Base-by-base conservation (phyloP, 2,888 invertebrate species). In the Chrysopilus asiliformis region DNA sequence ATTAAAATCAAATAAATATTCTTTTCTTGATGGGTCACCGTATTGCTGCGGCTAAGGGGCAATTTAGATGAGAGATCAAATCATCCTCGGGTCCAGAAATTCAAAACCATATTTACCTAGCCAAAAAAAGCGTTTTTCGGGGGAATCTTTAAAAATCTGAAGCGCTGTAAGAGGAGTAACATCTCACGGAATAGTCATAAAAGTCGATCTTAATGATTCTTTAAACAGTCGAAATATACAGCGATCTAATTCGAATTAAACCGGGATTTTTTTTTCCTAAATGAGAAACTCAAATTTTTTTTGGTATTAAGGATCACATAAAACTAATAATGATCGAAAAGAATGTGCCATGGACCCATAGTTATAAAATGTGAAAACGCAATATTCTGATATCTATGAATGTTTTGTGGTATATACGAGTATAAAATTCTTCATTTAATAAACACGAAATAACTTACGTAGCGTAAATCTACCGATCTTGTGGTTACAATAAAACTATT, bases 1-100 rank as follows among this genome's bases (percentile, higher is more conserved):
- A 38, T 38, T 38, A 38, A 38, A 38, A 38, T 33, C 38, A 29
- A 38, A 38, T 38, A 38, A 38, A 38, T 38, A 38, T 28, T 33
- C 15, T n/a, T 22, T 18, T 20, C 15, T 32, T 24, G 22, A 12
- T 13, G 14, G 10, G 16, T 8, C n/a, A 13, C 29, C 30, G 9
- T 13, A 3, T 26, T 13, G 12, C 26, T 13, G 12, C 26, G 12
- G 12, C 6, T 12, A 7, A 9, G 9, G 22, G 9, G 22, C 9
- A 22, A 9, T 9, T 22, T 22, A 9, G 26, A 16, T 17, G 17
- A 16, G 8, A 31, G 18, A 16, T 16, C 15, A 31, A 2, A 16
- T 27, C 12, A 12, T 9, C 13, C 13, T 12, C 3, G 12, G 15
- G 13, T 3, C 8, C 17, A 17, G n/a, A 31, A 7, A 16, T n/a